These are phyloP conservation scores for Phyllopteryx taeniolatus DNA, from an alignment of 2,113 vertebrate genomes.

Conservation along the genomic window DNA sequence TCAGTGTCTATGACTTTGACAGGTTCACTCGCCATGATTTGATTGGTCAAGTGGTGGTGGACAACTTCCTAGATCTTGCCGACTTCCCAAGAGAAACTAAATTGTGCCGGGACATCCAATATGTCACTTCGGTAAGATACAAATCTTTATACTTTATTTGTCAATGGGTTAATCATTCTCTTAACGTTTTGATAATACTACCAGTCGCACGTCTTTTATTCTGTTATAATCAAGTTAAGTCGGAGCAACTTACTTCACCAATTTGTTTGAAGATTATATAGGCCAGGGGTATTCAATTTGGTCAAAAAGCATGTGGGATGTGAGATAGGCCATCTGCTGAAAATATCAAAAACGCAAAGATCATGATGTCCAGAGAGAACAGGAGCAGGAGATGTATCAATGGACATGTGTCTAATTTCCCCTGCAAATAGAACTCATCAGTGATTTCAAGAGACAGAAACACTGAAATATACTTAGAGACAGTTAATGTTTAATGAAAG, in stretches of 20 bases:
- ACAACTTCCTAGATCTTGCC: constrained; percentile 95
- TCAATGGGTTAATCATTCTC: neutral
- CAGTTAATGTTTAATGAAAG: constrained; percentile 71
- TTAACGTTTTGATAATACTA: neutral
- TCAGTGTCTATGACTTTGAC: constrained; percentile 98
- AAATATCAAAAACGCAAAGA: constrained; percentile 21
- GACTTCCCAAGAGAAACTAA: constrained; percentile 96
- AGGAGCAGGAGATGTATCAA: constrained; percentile 14
- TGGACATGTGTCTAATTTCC: constrained; percentile 29
- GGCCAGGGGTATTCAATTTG: neutral
- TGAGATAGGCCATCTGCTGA: constrained; percentile 2
- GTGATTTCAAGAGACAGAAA: constrained; percentile 49
- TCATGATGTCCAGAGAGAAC: constrained; percentile 11
- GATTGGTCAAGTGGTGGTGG: constrained; percentile 96
- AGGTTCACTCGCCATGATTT: constrained; percentile 96
- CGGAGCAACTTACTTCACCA: neutral
- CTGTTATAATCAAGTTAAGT: neutral
- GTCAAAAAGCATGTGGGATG: neutral
- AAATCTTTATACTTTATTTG: neutral
- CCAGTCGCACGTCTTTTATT: neutral
- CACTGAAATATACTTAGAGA: constrained; percentile 73
- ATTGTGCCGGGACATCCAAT: constrained; percentile 93
- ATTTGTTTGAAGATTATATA: neutral
- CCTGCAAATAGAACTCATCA: constrained; percentile 38
- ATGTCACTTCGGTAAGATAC: constrained; percentile 91